Percentiles rank a stretch among this genome's conserved stretches.
phyloP scores from a whole-genome alignment of 2,113 vertebrate genomes.

The Chaenocephalus aceratus region DNA sequence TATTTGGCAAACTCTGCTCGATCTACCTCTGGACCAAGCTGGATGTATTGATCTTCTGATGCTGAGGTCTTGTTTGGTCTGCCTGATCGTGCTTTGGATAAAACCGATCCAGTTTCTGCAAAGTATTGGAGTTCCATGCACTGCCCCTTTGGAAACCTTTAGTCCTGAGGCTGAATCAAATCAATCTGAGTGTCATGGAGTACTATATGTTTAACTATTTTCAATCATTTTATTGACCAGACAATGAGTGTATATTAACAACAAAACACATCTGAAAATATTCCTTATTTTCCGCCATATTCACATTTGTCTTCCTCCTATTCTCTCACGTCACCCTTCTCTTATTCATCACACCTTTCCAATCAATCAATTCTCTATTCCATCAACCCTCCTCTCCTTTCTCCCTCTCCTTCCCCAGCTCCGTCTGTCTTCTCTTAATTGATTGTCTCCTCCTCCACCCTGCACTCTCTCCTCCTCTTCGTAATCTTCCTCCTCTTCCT shows the following conservation, averaged over 20 bases:
- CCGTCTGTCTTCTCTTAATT: neutral
- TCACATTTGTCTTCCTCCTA: too few species aligned
- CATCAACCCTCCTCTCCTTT: neutral
- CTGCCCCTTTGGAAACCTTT: neutral
- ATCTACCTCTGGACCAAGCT: neutral
- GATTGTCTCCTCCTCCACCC: neutral
- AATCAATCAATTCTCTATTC: neutral
- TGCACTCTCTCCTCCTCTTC: neutral
- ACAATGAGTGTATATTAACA: too few species aligned
- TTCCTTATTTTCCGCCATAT: too few species aligned
- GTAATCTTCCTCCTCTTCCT: neutral
- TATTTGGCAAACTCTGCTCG: neutral
- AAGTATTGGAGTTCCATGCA: neutral
- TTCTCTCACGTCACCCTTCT: neutral
- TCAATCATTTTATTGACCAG: neutral
- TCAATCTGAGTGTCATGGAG: too few species aligned
- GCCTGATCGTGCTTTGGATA: neutral
- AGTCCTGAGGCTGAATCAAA: too few species aligned
- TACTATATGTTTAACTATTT: too few species aligned
- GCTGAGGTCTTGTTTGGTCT: neutral
- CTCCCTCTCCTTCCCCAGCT: neutral
- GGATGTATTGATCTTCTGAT: constrained; percentile 10
- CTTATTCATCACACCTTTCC: neutral
- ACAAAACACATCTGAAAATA: too few species aligned
- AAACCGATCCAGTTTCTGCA: neutral